These are phyloP conservation scores for Hydropsyche betteni DNA, from an alignment of 2,888 invertebrate species.

Conservation along the genomic window DNA sequence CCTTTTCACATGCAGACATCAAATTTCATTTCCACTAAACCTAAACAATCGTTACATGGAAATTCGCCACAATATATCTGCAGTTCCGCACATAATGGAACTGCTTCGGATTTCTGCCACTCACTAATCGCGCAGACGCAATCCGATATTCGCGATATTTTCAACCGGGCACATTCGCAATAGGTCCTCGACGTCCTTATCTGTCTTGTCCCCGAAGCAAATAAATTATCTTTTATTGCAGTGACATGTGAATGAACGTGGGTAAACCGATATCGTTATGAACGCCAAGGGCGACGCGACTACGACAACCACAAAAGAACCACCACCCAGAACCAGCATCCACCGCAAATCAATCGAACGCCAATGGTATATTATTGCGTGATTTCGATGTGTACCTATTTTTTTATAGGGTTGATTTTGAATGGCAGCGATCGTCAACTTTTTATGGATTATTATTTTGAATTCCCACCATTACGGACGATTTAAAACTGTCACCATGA, in stretches of 20 bases:
- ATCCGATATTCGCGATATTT: too few species aligned
- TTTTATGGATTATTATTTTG: too few species aligned
- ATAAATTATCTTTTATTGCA: slow-evolving; percentile 51
- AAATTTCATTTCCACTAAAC: too few species aligned
- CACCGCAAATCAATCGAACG: slow-evolving; percentile 15
- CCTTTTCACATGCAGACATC: too few species aligned
- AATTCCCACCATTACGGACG: neutral
- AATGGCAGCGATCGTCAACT: slow-evolving; percentile 36
- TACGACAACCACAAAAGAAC: slow-evolving; percentile 24
- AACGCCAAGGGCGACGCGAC: neutral
- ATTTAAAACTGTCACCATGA: neutral
- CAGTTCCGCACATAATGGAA: too few species aligned
- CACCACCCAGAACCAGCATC: slow-evolving; percentile 38
- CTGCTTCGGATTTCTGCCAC: too few species aligned
- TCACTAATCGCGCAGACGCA: too few species aligned
- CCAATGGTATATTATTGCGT: neutral
- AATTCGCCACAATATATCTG: too few species aligned
- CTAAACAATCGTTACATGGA: too few species aligned
- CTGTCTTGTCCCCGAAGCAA: slow-evolving; percentile 37
- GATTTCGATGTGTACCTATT: neutral
- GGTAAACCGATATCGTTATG: slow-evolving; percentile 50
- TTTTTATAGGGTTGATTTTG: slow-evolving; percentile 12
- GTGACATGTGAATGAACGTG: slow-evolving; percentile 50
- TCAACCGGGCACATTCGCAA: too few species aligned
- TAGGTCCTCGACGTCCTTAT: neutral